A percentile compares a stretch with the other conserved stretches of the same genome.
phyloP scores from a whole-genome alignment of 2,888 invertebrate species.

The Hermaeophaga mercurialis region DNA sequence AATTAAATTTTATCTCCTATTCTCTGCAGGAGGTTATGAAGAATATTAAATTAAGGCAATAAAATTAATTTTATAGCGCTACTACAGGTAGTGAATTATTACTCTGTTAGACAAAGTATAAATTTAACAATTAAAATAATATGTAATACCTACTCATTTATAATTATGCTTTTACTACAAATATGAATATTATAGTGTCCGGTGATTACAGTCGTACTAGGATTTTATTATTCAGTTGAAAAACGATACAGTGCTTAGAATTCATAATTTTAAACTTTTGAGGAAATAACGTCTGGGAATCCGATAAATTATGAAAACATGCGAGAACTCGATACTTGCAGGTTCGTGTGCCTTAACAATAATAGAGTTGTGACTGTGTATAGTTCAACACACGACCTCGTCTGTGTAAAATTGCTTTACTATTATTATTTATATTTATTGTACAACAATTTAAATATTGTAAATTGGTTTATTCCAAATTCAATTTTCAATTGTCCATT shows the following conservation, averaged over 20 bases:
- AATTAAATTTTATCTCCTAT: constrained; percentile 1
- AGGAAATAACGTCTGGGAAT: constrained; percentile 9
- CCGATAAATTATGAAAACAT: neutral
- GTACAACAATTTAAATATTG: too few species aligned
- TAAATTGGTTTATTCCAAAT: too few species aligned
- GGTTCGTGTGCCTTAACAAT: neutral
- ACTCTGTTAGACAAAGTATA: neutral
- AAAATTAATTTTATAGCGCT: constrained; percentile 8
- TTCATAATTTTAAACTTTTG: neutral
- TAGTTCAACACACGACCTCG: too few species aligned
- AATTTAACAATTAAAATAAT: neutral
- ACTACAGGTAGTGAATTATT: constrained; percentile 2
- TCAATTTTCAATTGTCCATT: too few species aligned
- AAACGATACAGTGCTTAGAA: constrained; percentile 8
- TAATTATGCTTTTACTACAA: neutral
- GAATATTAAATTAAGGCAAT: constrained; percentile 5
- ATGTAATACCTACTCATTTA: neutral
- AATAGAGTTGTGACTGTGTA: neutral
- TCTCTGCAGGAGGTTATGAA: constrained; percentile 8
- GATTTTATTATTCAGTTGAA: constrained; percentile 9
- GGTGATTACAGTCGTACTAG: neutral
- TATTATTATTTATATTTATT: too few species aligned
- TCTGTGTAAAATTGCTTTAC: too few species aligned
- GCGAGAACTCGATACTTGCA: neutral
- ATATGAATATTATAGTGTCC: neutral